A percentile compares a stretch with the other conserved stretches of the same genome.
Evolutionary conservation across 2,888 invertebrate genomes (phyloP).

Genomic region (Protonemura montana): DNA sequence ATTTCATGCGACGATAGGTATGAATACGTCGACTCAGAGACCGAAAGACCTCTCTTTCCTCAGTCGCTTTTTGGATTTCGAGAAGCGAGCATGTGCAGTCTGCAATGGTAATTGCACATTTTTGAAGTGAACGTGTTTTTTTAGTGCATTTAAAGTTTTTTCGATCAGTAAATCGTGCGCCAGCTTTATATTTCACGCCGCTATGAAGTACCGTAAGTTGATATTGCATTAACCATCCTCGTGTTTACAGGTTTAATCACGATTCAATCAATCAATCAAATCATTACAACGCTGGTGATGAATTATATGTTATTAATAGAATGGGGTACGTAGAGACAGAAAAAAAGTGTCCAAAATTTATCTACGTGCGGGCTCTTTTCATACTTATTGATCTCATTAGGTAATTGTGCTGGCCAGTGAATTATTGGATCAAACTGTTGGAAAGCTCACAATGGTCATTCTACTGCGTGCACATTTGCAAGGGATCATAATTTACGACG

Average conservation of each 20-base stretch:
- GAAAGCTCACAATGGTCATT: background rate
- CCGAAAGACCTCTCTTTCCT: background rate
- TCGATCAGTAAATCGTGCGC: background rate
- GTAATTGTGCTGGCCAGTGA: background rate
- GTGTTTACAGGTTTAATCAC: background rate
- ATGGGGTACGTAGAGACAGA: background rate
- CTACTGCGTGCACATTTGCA: background rate
- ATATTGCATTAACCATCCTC: background rate
- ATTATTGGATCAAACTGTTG: background rate
- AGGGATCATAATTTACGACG: background rate
- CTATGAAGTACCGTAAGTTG: background rate
- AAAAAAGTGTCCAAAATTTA: constrained; percentile 5
- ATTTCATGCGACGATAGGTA: background rate
- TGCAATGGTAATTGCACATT: background rate
- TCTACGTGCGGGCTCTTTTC: background rate
- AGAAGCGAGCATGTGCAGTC: background rate
- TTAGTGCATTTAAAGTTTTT: background rate
- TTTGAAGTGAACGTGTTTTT: background rate
- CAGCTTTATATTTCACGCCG: background rate
- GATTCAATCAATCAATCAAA: background rate
- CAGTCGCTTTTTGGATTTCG: background rate
- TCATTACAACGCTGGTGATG: background rate
- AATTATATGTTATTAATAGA: constrained; percentile 7
- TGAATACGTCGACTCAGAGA: background rate
- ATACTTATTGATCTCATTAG: constrained; percentile 7